Conservation (phyloP, 2,113 vertebrate genomes). For the Mohoua ochrocephala region DNA sequence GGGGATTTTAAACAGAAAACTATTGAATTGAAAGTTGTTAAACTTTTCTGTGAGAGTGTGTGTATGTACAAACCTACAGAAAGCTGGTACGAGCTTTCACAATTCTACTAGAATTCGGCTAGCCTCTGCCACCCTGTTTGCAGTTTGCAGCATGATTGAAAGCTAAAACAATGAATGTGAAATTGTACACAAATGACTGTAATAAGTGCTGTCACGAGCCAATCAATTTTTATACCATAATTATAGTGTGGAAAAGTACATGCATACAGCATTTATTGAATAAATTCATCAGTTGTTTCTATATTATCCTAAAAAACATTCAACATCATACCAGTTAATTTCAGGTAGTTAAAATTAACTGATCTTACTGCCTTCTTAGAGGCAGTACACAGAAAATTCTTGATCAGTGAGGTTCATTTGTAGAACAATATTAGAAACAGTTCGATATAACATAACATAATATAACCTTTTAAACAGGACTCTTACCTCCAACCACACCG, state of each 20-base stretch:
- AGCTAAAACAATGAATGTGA: background rate
- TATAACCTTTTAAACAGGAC: background rate
- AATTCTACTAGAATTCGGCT: background rate
- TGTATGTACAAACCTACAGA: background rate
- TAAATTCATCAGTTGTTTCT: slow-evolving; percentile 3
- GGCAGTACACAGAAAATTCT: background rate
- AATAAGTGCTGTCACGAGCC: background rate
- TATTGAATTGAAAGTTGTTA: background rate
- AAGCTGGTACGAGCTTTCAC: background rate
- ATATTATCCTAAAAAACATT: background rate
- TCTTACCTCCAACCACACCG: slow-evolving; percentile 90
- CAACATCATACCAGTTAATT: background rate
- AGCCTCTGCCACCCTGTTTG: background rate
- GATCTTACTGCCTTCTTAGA: background rate
- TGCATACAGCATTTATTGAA: background rate
- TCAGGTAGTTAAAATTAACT: background rate
- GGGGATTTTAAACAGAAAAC: background rate
- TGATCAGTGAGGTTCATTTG: background rate
- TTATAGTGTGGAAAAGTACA: background rate
- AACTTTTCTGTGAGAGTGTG: background rate
- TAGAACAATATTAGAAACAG: background rate
- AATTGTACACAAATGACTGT: background rate
- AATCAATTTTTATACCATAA: slow-evolving; percentile 29
- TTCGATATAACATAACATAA: background rate
- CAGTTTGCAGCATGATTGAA: background rate